Evolutionary conservation across 2,888 invertebrate genomes (phyloP), one percentile per base, ranked within the genome.

Genomic region (Diabrotica balteata): DNA sequence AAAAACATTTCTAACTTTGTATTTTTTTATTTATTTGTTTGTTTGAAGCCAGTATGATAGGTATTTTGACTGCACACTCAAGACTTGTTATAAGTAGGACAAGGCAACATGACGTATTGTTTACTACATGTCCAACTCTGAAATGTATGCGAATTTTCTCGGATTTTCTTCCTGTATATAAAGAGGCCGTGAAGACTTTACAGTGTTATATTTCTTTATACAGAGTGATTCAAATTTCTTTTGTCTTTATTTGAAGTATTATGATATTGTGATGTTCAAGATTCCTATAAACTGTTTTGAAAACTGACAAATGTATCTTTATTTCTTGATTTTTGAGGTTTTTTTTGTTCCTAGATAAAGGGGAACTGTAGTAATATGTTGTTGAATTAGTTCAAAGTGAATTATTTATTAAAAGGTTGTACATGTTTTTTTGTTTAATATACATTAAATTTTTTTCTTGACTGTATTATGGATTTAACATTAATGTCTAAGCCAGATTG

Each of bases 61-160:
- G 58, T 59, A 64, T 58, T 64, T n/a, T 58, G 10, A 32, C 22
- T 57, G 17, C 50, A 53, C 58, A 59, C 46, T 64, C 22, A 64
- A 64, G 64, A 64, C 64, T 64, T 43, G 64, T 22, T 64, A 45
- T 63, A 63, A 64, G 64, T 64, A 64, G 64, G 64, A 64, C 64
- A 64, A 64, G 64, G 64, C 64, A 51, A 64, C 46, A 42, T 59
- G 64, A 58, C 58, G 64, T 64, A 58, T 64, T 64, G 64, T 64
- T 58, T 59, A 59, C 59, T 42, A 51, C 64, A 51, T 58, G 45
- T 10, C 8, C 32, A 59, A 45, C 51, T 52, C 58, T 17, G 58
- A 58, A 51, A 52, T 52, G 8, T 17, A 46, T 46, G 52, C 11
- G 46, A 59, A 46, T 64, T 64, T 58, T 52, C 52, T 22, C 11